Percentiles rank a stretch among this genome's conserved stretches.
phyloP scores from a whole-genome alignment of 92 coral and sea anemone species.

The Epizoanthus stellaris region DNA sequence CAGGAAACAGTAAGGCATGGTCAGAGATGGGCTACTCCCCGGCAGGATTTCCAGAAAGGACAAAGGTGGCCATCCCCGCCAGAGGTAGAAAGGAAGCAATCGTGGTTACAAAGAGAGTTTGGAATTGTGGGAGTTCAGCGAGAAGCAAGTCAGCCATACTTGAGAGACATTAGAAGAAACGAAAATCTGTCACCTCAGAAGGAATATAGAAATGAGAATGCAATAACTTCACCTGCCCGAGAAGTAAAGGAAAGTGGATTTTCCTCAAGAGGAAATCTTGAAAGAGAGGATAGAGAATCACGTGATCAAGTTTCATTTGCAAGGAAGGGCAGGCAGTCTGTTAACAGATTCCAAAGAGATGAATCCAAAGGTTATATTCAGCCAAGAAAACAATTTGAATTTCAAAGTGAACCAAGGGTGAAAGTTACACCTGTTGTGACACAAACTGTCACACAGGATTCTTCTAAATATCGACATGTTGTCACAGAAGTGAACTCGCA shows the following conservation, averaged over 20 bases:
- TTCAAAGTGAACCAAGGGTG: slow-evolving; percentile 11
- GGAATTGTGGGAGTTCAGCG: not conserved
- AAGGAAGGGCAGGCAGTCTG: slow-evolving; percentile 25
- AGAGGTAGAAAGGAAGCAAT: slow-evolving; percentile 15
- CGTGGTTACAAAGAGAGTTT: slow-evolving; percentile 4
- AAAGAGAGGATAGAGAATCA: not conserved
- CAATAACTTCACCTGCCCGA: not conserved
- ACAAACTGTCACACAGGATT: not conserved
- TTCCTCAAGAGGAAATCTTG: not conserved
- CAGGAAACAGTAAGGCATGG: not conserved
- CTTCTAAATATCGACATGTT: not conserved
- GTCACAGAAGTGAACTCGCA: not conserved
- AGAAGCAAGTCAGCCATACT: not conserved
- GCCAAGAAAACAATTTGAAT: not conserved
- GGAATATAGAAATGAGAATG: not conserved
- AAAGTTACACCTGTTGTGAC: not conserved
- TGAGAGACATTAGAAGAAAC: not conserved
- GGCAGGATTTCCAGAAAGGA: not conserved
- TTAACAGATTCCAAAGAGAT: slow-evolving; percentile 2
- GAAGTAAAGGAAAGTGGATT: not conserved
- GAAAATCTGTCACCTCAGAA: not conserved
- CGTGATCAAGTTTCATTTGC: not conserved
- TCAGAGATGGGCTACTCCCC: slow-evolving; percentile 5
- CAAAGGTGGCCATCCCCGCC: not conserved
- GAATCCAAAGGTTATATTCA: not conserved